Evolutionary conservation across 2,797 vertebrate genomes (phyloP).

Genomic region (Rhabdomys pumilio): DNA sequence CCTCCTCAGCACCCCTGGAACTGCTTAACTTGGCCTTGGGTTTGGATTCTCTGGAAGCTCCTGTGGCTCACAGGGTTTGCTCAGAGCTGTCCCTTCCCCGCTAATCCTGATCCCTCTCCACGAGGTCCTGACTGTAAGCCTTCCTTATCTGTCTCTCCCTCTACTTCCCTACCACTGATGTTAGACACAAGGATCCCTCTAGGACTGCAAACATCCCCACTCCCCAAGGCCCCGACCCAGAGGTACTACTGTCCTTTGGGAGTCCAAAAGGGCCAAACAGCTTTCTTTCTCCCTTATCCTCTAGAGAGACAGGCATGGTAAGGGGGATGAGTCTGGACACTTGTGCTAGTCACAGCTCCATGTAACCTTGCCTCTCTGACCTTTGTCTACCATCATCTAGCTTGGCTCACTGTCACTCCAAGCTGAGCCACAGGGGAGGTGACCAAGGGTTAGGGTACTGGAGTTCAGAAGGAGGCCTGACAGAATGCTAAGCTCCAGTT

Average conservation of each 20-base stretch:
- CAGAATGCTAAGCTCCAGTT: neutral
- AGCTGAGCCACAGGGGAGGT: neutral
- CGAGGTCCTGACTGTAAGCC: neutral
- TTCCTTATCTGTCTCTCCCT: no score
- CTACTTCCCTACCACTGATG: neutral
- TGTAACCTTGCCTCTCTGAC: neutral
- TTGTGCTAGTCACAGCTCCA: no score
- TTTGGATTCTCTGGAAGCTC: neutral
- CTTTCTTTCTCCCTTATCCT: rapidly evolving
- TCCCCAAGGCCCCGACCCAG: neutral
- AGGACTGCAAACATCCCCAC: rapidly evolving
- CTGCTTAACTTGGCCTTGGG: neutral
- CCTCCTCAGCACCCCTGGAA: neutral
- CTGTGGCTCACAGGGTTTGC: neutral
- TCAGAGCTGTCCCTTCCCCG: neutral
- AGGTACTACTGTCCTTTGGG: neutral
- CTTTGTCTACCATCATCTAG: neutral
- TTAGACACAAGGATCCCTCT: neutral
- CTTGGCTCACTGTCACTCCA: neutral
- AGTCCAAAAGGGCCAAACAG: neutral
- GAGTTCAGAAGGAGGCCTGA: neutral
- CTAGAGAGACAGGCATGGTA: rapidly evolving
- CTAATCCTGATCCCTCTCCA: neutral
- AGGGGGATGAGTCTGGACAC: neutral
- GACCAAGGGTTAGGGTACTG: neutral